Base-by-base conservation (phyloP, 2,888 invertebrate genomes). In the Nemoura dubitans region DNA sequence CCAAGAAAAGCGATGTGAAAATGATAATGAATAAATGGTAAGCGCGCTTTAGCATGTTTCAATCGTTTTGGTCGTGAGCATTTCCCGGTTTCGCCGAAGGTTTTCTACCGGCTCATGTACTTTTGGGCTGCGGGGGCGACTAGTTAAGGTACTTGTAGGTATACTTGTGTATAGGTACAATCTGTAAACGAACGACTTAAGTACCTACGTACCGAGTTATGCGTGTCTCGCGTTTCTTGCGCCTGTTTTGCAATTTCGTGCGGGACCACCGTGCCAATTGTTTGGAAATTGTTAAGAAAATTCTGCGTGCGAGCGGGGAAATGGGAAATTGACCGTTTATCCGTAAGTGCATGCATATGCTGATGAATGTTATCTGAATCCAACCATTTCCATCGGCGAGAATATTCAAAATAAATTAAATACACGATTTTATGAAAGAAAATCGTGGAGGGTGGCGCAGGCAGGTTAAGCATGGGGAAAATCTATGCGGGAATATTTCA, bases 341-440 rank as follows among this genome's bases (percentile, higher is more conserved):
- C 59, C 59, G 59, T 59, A 59, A 59, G 59, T 59, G 59, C 59
- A 59, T 59, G 59, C 59, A 59, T 59, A 59, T 59, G 59, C 59
- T 59, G 59, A 59, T 59, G 59, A 59, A 59, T 59, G 59, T 59
- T 59, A 59, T 59, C 59, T 59, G 21, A 59, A 59, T 59, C 21
- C 59, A 25, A 21, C 6, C 30, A 81, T 29, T 81, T 81, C 27
- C 28, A 29, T 83, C 43, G 25, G 43, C n/a, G 43, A 29, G 0
- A 36, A 28, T 29, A 28, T 29, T 43, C 83, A 83, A 42, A 42
- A 83, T 83, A 26, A 29, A 83, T 42, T 42, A 42, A 42, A 83
- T 42, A 83, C 83, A 83, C 43, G 42, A 83, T 83, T 83, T 83
- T 59, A 21, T 21, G 14, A 59, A 59, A 59, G 59, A 59, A 21